Base-by-base conservation (phyloP, 1,140 invertebrate species). In the Drosophila rufa region DNA sequence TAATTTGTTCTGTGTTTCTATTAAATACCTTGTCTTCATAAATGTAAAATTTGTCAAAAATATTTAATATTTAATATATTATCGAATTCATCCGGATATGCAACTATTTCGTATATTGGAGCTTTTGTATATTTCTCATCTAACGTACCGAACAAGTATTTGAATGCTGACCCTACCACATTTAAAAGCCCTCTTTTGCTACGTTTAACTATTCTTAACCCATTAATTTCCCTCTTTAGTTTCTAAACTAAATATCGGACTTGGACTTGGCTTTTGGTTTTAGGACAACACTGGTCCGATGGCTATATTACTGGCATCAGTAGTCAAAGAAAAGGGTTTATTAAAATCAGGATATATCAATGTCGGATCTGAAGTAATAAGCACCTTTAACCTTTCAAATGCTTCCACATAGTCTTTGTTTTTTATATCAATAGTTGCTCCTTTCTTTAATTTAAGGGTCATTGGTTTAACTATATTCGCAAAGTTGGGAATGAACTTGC, bases 211-310 rank as follows among this genome's bases (percentile, higher is more conserved):
- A 15, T 42, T 38, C 36, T 38, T 38, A 38, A 38, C 36, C 36
- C 36, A 38, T 38, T 38, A 22, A 38, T 38, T 38, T 42, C 40
- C 5, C 15, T 42, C 6, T 15, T 42, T 42, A 42, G 6, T n/a
- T n/a, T 42, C 15, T 22, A 1, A 1, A 19, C 1, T 19, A 0
- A 19, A 1, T 1, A 1, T 19, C 1, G 1, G 0, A 1, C 19
- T 19, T 0, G 19, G 1, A 19, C 0, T 1, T 1, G 19, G 19
- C 1, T 19, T 19, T 19, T 19, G 19, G 19, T 19, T 19, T 19
- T 19, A 1, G 19, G 19, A 19, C 19, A 19, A 19, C 19, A 19
- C 19, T 19, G 19, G 1, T 19, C 19, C 25, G 25, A 27, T 27
- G 25, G 25, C 25, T 27, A 27, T 27, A 27, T 27, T 27, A 27